These are phyloP conservation scores for Augochlora pura DNA, from an alignment of 1,140 invertebrate genomes.

Conservation along the genomic window DNA sequence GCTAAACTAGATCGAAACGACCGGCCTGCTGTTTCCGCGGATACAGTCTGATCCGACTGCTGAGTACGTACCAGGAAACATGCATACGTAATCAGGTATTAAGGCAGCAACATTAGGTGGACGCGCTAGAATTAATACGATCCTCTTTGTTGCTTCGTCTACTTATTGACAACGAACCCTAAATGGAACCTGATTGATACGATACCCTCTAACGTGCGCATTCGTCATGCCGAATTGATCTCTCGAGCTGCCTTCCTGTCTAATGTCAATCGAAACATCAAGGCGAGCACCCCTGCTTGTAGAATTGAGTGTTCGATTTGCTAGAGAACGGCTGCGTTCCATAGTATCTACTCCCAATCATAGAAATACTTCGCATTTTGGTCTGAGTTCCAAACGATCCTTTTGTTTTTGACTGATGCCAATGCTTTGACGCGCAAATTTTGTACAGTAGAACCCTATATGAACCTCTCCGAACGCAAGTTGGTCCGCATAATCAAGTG, in stretches of 20 bases:
- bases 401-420: too few relatives aligned
- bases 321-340: too few relatives aligned
- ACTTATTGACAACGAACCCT: neutral
- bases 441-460: too few relatives aligned
- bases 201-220: neutral
- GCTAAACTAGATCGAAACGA: slow-evolving; percentile 19
- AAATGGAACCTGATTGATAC: neutral
- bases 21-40: slow-evolving; percentile 30
- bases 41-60: slow-evolving; percentile 35
- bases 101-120: slow-evolving; percentile 31
- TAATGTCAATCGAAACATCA: neutral
- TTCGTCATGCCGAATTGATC: neutral
- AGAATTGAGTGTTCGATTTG: neutral
- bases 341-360: too few relatives aligned
- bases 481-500: too few relatives aligned
- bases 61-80: neutral
- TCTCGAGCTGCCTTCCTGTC: neutral
- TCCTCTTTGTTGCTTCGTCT: slow-evolving; percentile 21
- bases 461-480: too few relatives aligned
- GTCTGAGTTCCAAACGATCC: too few relatives aligned
- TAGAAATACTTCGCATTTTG: too few relatives aligned
- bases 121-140: slow-evolving; percentile 25
- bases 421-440: too few relatives aligned
- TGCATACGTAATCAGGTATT: slow-evolving; percentile 59
- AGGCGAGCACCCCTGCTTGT: neutral